Evolutionary conservation across 2,113 vertebrate genomes (phyloP).

Genomic region (Petaurus breviceps): DNA sequence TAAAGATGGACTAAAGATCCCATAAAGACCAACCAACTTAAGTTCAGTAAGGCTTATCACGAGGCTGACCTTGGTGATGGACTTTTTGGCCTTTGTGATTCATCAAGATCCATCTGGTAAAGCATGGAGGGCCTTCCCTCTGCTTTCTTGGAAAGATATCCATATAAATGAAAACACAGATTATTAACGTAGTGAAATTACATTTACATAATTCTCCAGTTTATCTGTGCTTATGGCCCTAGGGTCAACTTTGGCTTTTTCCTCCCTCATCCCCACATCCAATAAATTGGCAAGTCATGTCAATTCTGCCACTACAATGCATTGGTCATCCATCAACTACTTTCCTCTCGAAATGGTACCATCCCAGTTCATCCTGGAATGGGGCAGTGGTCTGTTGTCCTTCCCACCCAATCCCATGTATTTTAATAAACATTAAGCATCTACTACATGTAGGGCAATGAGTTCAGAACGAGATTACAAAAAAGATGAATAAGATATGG

Average conservation of each 20-base stretch:
- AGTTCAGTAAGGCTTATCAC: not conserved
- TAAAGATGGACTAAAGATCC: not conserved
- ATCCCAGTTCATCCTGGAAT: not conserved
- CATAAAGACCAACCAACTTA: not conserved
- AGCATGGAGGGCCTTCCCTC: not conserved
- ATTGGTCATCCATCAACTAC: not conserved
- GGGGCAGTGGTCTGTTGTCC: not conserved
- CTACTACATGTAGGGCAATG: not conserved
- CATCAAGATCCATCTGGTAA: not conserved
- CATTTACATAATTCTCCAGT: not conserved
- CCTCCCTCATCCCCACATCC: not conserved
- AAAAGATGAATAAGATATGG: not conserved
- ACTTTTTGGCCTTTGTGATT: not conserved
- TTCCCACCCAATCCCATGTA: not conserved
- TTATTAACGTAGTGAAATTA: not conserved
- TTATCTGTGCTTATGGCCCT: not conserved
- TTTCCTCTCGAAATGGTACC: not conserved
- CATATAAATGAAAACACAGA: not conserved
- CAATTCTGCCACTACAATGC: not conserved
- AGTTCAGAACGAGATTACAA: not conserved
- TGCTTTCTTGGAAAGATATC: not conserved
- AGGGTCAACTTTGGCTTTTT: not conserved
- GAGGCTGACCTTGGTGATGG: not conserved
- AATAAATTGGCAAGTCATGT: not conserved
- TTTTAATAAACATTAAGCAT: not conserved